A percentile compares a stretch with the other conserved stretches of the same genome.
phyloP scores from a whole-genome alignment of 1,140 invertebrate genomes.

The Magallana ariakensis region DNA sequence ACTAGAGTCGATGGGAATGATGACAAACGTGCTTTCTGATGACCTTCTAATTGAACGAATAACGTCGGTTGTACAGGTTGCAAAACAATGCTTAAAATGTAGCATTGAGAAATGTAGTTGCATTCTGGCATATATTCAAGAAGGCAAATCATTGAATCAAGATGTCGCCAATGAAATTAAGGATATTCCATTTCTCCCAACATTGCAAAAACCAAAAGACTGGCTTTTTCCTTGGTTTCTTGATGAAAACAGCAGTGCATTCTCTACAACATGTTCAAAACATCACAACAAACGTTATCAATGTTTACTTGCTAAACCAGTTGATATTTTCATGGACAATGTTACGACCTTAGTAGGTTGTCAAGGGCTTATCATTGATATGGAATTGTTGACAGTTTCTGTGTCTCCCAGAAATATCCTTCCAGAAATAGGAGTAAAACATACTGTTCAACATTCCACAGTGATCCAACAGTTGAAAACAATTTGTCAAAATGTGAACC shows the following conservation, averaged over 20 bases:
- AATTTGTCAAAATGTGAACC: background rate
- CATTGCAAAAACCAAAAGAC: constrained; percentile 49
- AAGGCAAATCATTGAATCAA: background rate
- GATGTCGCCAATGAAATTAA: background rate
- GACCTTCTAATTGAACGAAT: constrained; percentile 55
- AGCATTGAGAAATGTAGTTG: constrained; percentile 40
- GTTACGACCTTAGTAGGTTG: background rate
- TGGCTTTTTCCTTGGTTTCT: constrained; percentile 55
- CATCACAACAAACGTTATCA: background rate
- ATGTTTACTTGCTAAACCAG: background rate
- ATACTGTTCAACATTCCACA: background rate
- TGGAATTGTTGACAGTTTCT: background rate
- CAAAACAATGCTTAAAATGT: constrained; percentile 14
- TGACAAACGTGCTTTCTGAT: constrained; percentile 37
- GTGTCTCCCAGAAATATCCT: constrained; percentile 2
- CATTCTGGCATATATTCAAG: constrained; percentile 49
- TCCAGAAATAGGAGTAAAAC: background rate
- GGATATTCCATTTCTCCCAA: constrained; percentile 49
- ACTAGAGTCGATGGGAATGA: background rate
- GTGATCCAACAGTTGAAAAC: background rate
- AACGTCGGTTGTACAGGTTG: constrained; percentile 31
- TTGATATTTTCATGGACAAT: background rate
- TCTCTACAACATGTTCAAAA: background rate
- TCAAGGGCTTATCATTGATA: background rate
- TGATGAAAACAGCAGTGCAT: background rate